Base-by-base conservation (phyloP, 1,140 invertebrate species). In the Conopomorpha cramerella region DNA sequence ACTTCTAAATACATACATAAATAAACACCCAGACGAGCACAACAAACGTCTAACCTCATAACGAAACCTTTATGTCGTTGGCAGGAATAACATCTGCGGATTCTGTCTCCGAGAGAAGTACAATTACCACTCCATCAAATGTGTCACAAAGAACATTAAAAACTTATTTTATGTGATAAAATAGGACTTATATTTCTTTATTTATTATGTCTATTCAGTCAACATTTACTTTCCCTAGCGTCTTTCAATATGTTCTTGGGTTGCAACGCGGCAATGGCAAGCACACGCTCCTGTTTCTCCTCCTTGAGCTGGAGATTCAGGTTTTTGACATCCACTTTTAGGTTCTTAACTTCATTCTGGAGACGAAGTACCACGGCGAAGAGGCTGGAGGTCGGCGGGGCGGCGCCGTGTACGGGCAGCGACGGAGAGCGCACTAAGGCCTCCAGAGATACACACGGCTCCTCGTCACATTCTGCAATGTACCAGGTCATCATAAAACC, bases 201-300 rank as follows among this genome's bases (percentile, higher is more conserved):
- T n/a, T n/a, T n/a, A n/a, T n/a, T n/a, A n/a, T n/a, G n/a, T n/a
- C 6, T 16, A 33, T 12, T 15, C 27, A 27, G 14, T 65, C 46
- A 76, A 49, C 76, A 78, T 59, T 79, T 79, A 38, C 72, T 77
- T 48, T 79, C 77, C 53, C 77, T 79, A 23, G 65, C 72, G 36
- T 78, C 72, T 46, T 62, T 63, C 16, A 74, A 59, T 41, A 73
- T 57, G 39, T 62, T 64, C 39, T 63, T 65, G 12, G 73, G 55
- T 34, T 77, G 68, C 35, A 78, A 46, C 10, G 70, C 50, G 10
- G 68, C 66, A 34, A 79, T 63, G 55, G 67, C 70, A 51, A 78
- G 65, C 44, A 48, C 67, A 14, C 74, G 55, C 44, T 79, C 72
- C 30, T 77, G 77, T 60, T 64, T 64, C 46, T 77, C 74, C 39